These are phyloP conservation scores for Camarhynchus parvulus DNA, from an alignment of 2,113 vertebrate species.

Conservation along the genomic window DNA sequence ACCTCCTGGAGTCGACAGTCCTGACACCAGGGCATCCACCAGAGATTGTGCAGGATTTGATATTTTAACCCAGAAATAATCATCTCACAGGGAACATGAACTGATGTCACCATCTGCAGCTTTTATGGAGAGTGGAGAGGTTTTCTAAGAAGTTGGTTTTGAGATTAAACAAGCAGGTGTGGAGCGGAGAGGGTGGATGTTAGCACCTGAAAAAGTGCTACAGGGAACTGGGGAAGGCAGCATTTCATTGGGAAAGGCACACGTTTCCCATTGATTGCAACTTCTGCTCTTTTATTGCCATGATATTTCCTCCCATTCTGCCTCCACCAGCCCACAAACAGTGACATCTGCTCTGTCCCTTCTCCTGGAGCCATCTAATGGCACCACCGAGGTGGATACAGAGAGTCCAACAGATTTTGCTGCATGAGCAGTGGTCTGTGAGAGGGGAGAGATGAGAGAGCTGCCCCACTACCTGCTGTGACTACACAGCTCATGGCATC, in stretches of 20 bases:
- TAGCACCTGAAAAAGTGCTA: not conserved
- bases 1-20: constrained; percentile 43
- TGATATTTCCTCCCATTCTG: fast-evolving
- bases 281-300: not conserved
- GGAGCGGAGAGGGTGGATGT: fast-evolving
- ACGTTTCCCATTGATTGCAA: not conserved
- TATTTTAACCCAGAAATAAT: not conserved
- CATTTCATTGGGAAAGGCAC: not conserved
- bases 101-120: not conserved
- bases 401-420: not conserved
- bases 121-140: not conserved
- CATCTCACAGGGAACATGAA: fast-evolving
- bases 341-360: not conserved
- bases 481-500: fast-evolving
- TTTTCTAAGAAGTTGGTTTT: not conserved
- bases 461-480: fast-evolving
- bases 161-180: fast-evolving
- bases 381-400: not conserved
- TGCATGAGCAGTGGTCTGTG: not conserved
- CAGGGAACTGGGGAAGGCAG: fast-evolving
- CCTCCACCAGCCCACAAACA: not conserved
- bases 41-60: not conserved
- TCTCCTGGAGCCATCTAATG: not conserved
- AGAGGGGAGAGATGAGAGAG: not conserved
- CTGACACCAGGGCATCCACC: not conserved